Conservation (phyloP, 2,888 invertebrate genomes). For the Stratiomys singularior region DNA sequence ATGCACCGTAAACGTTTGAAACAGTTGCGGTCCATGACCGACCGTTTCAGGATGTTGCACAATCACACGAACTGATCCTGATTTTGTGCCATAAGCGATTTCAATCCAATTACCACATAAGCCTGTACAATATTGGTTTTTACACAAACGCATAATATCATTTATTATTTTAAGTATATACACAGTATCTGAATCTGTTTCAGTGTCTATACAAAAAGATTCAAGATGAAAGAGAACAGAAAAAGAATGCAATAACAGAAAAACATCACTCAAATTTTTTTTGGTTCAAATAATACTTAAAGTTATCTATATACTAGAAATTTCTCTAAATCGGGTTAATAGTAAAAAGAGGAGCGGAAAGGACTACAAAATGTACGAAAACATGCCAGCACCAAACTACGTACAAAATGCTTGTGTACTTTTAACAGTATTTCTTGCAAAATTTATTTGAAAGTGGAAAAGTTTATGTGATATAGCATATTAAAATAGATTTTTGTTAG, state of each 20-base stretch:
- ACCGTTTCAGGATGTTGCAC: constrained; percentile 99
- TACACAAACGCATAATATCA: constrained; percentile 44
- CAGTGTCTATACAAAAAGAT: constrained; percentile 25
- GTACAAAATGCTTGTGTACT: constrained; percentile 47
- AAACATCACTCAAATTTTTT: not conserved
- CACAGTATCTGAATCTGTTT: constrained; percentile 39
- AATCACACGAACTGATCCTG: constrained; percentile 95
- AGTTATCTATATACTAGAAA: not conserved
- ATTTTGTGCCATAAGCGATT: constrained; percentile 97
- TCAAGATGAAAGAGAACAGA: constrained; percentile 16
- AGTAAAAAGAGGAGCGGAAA: not conserved
- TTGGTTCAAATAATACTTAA: not conserved
- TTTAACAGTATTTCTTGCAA: not conserved
- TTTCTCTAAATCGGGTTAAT: not conserved
- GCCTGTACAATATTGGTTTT: constrained; percentile 68
- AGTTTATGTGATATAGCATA: no score
- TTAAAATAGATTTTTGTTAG: no score
- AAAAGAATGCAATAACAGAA: constrained; percentile 15
- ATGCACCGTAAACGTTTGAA: constrained; percentile 98
- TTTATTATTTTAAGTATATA: constrained; percentile 37
- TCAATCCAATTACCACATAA: constrained; percentile 99
- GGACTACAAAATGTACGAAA: constrained; percentile 39
- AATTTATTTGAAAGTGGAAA: constrained; percentile 9
- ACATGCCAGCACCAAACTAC: constrained; percentile 56
- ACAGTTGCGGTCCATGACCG: constrained; percentile 96